Conservation (phyloP, 2,113 vertebrate species). For the Ibidorhyncha struthersii region DNA sequence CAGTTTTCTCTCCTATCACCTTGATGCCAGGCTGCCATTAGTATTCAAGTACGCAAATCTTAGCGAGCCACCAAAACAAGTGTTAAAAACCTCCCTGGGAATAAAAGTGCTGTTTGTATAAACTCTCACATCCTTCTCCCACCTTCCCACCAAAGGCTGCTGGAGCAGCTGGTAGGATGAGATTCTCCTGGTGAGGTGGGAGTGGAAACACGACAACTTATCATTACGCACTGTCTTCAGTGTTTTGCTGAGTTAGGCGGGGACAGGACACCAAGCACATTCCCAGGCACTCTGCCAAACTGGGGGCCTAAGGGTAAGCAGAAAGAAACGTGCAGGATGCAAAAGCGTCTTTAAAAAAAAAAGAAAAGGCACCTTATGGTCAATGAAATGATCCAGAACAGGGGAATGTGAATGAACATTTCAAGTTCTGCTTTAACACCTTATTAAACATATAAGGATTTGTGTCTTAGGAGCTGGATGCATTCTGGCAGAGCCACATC, state of each 20-base stretch:
- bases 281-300: constrained; percentile 32
- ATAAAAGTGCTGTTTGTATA: not conserved
- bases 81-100: not conserved
- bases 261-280: constrained; percentile 21
- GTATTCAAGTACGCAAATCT: not conserved
- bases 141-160: not conserved
- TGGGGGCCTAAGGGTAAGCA: constrained; percentile 26
- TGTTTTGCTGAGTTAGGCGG: constrained; percentile 6
- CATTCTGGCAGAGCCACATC: not conserved
- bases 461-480: not conserved
- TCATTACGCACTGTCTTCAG: not conserved
- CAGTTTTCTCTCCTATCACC: not conserved
- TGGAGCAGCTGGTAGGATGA: not conserved
- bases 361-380: not conserved
- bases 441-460: not conserved
- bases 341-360: not conserved
- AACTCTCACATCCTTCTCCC: not conserved
- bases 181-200: not conserved
- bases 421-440: constrained; percentile 5
- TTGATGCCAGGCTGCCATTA: not conserved
- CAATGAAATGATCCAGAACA: constrained; percentile 5
- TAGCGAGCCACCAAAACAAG: not conserved
- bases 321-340: not conserved
- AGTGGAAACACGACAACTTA: not conserved
- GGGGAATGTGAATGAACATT: not conserved